Conservation (phyloP, 2,113 vertebrate genomes). For the Apteryx owenii region DNA sequence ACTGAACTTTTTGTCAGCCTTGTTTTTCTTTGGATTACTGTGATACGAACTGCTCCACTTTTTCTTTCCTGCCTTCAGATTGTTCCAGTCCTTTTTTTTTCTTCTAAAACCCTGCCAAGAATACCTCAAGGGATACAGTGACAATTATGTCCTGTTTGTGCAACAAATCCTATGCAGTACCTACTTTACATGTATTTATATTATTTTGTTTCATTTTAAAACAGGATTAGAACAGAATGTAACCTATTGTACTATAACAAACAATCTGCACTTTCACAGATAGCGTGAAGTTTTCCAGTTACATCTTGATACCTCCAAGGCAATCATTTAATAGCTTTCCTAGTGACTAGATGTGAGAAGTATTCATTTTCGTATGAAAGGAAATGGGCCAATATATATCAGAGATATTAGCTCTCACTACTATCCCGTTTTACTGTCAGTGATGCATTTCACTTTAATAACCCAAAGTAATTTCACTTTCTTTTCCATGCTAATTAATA, state of each 20-base stretch:
- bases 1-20: neutral
- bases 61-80: neutral
- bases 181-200: slow-evolving; percentile 28
- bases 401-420: neutral
- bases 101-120: slow-evolving; percentile 15
- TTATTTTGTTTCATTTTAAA: slow-evolving; percentile 54
- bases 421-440: neutral
- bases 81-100: neutral
- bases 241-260: slow-evolving; percentile 26
- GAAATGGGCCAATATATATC: neutral
- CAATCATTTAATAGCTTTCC: neutral
- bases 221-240: slow-evolving; percentile 49
- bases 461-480: neutral
- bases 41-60: neutral
- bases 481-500: neutral
- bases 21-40: neutral
- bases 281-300: slow-evolving; percentile 16
- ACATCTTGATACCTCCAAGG: slow-evolving; percentile 18
- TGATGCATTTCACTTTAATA: neutral
- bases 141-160: slow-evolving; percentile 53
- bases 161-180: slow-evolving; percentile 17
- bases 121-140: slow-evolving; percentile 22
- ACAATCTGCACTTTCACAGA: slow-evolving; percentile 4
- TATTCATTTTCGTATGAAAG: neutral
- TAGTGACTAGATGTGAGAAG: neutral